Evolutionary conservation across 2,888 invertebrate genomes (phyloP), one percentile per base, ranked within the genome.

Genomic region (Apamea sordens): DNA sequence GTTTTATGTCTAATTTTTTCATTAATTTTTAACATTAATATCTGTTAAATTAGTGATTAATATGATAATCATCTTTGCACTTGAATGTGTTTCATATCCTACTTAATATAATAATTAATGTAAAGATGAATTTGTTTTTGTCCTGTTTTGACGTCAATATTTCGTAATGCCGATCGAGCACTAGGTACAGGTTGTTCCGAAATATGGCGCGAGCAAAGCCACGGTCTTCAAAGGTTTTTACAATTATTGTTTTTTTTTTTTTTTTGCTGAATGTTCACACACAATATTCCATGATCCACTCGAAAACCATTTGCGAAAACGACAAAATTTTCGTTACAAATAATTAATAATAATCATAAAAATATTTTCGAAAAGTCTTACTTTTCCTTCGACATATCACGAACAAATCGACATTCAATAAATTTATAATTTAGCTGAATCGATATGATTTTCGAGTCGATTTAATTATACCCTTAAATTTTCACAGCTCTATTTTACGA

Each of bases 401-500:
- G 86, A 56, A 86, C 64, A 72, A 64, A 71, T 79, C 85, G 80
- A 76, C 24, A 56, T 73, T 84, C 80, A 86, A 84, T 77, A 81
- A 88, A 87, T 86, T 88, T 80, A 75, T 75, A 86, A 84, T 86
- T 86, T 86, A 79, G 73, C 82, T 78, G 76, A 82, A 88, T 76
- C 73, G 72, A 85, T 82, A 82, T 82, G 88, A 83, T 86, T 86
- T 83, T 77, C 85, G 77, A 87, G 83, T 80, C 76, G 83, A 88
- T 65, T 74, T 50, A 28, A 72, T 53, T 84, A 82, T 72, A 83
- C 28, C 77, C 69, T 79, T 78, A 70, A 78, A 53, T 74, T 73
- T 80, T 89, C 89, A 89, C 89, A 89, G 88, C 89, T 76, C 83
- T 83, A 83, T 85, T 79, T 76, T 84, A 83, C 84, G 81, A 86